A percentile compares a stretch with the other conserved stretches of the same genome.
Conservation (phyloP, 1,140 invertebrate species). For the Cotesia typhae region DNA sequence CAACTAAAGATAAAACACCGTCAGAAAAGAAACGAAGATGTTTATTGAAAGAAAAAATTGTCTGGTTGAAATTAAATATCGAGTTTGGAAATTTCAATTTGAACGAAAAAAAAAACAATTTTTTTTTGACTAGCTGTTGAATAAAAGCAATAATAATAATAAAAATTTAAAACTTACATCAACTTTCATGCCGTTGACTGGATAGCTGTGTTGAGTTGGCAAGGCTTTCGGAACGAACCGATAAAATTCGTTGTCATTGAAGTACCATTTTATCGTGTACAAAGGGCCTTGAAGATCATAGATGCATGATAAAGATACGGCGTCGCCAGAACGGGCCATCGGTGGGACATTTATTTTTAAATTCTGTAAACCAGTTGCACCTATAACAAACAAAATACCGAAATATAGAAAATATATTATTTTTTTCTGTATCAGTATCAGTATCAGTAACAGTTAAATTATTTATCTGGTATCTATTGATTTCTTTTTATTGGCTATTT, state of each 20-base stretch:
- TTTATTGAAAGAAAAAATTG: no score
- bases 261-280: conserved; percentile 87
- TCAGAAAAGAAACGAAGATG: no score
- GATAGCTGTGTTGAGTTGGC: conserved; percentile 74
- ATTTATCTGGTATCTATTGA: background rate
- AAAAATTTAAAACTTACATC: conserved; percentile 72
- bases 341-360: conserved; percentile 78
- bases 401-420: no score
- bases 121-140: no score
- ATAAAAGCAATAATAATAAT: background rate
- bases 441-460: background rate
- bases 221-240: conserved; percentile 75
- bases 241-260: conserved; percentile 82
- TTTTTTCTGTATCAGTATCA: no score
- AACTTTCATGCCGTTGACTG: conserved; percentile 73
- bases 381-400: conserved; percentile 59
- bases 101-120: no score
- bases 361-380: conserved; percentile 73
- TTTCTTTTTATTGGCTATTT: background rate
- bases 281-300: conserved; percentile 82
- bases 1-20: no score
- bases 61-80: no score
- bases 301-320: conserved; percentile 77
- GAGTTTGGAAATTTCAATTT: no score
- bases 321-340: conserved; percentile 76